Evolutionary conservation across 2,113 vertebrate genomes (phyloP).

Genomic region (Chlamydotis undulata): DNA sequence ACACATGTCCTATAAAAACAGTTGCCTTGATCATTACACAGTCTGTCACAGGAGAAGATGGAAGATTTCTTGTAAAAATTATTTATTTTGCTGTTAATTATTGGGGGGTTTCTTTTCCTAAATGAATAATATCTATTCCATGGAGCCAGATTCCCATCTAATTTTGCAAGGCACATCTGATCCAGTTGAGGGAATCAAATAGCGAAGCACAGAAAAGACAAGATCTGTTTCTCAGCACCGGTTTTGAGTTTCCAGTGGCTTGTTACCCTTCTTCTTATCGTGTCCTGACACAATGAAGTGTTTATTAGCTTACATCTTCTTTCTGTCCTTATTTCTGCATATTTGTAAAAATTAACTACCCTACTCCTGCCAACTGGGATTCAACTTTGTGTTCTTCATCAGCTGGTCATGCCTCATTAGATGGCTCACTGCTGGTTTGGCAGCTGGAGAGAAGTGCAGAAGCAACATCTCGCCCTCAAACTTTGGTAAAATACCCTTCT

Average conservation of each 20-base stretch:
- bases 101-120: not conserved
- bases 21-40: not conserved
- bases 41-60: not conserved
- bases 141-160: not conserved
- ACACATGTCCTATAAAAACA: not conserved
- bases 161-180: not conserved
- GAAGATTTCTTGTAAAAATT: not conserved
- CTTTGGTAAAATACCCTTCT: rapidly evolving
- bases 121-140: not conserved
- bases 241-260: not conserved
- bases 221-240: not conserved
- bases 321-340: not conserved
- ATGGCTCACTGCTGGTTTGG: not conserved
- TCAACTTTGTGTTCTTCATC: not conserved
- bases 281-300: not conserved
- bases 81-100: not conserved
- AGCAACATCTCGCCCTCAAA: not conserved
- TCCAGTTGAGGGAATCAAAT: not conserved
- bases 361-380: rapidly evolving
- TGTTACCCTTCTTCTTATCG: not conserved
- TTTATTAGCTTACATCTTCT: not conserved
- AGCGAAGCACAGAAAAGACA: not conserved
- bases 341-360: not conserved
- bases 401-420: no score
- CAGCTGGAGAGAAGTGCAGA: not conserved